These are phyloP conservation scores for Phyllostomus hastatus DNA, from an alignment of 2,113 vertebrate species.

Conservation along the genomic window DNA sequence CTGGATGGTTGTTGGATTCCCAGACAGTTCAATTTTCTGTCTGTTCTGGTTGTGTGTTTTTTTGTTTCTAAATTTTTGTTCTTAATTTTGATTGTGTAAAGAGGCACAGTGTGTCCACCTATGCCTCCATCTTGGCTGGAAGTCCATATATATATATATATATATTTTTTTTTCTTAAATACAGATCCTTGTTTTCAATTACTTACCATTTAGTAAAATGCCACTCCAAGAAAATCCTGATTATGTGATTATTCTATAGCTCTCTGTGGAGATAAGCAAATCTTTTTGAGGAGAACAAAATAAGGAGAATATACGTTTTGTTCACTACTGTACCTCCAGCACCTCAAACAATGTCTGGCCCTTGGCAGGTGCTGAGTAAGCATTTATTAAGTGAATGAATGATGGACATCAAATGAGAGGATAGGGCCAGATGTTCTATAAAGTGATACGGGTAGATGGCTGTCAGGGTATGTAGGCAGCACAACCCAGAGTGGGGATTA, in stretches of 20 bases:
- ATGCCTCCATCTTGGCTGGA: too few species aligned
- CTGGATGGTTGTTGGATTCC: too few species aligned
- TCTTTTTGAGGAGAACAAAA: background rate
- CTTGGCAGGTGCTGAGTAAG: background rate
- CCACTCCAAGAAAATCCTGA: background rate
- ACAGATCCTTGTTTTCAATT: background rate
- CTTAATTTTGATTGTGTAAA: too few species aligned
- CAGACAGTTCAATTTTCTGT: too few species aligned
- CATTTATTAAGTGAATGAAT: background rate
- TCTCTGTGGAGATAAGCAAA: background rate
- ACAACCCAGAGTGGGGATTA: background rate
- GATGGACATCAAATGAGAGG: background rate
- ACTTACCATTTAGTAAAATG: background rate
- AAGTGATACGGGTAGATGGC: background rate
- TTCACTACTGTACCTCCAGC: background rate
- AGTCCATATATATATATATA: too few species aligned
- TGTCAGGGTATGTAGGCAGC: background rate
- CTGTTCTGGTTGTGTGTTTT: too few species aligned
- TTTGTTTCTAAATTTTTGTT: too few species aligned
- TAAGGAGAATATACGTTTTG: background rate
- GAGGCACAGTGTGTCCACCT: too few species aligned
- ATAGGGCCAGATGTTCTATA: background rate
- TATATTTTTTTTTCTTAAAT: too few species aligned
- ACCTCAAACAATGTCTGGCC: background rate
- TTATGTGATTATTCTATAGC: background rate